phyloP scores from a whole-genome alignment of 2,113 vertebrate genomes.

The Trematomus loennbergii region DNA sequence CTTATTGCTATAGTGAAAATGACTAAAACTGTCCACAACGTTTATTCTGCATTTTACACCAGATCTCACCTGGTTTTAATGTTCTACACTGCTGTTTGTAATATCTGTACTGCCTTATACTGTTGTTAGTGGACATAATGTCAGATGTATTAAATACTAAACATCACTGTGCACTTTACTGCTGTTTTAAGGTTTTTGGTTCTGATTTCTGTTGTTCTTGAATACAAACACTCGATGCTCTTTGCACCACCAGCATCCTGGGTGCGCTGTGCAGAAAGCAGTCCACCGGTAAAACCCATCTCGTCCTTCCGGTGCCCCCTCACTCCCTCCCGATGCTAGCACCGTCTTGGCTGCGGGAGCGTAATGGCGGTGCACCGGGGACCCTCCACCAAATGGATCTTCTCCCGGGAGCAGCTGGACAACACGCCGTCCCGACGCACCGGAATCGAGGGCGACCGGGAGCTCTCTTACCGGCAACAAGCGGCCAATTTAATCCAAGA shows the following conservation, averaged over 20 bases:
- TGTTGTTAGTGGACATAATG: too few species aligned
- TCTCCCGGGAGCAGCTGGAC: constrained; percentile 95
- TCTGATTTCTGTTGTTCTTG: too few species aligned
- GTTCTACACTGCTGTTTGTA: too few species aligned
- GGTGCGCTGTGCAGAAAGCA: constrained; percentile 6
- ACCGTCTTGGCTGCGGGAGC: constrained; percentile 76
- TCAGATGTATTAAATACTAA: too few species aligned
- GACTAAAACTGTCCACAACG: too few species aligned
- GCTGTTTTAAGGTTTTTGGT: too few species aligned
- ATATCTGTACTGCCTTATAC: too few species aligned
- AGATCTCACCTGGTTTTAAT: too few species aligned
- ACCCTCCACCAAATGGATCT: constrained; percentile 94
- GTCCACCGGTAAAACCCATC: constrained; percentile 15
- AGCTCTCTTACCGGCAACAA: constrained; percentile 96
- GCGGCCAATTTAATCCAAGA: constrained; percentile 98
- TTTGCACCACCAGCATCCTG: not conserved
- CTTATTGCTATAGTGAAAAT: not conserved
- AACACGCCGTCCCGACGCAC: constrained; percentile 93
- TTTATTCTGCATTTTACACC: too few species aligned
- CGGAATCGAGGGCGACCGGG: constrained; percentile 94
- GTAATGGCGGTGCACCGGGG: constrained; percentile 89
- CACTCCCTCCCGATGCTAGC: constrained; percentile 65
- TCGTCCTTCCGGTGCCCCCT: constrained; percentile 63
- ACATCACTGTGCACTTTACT: too few species aligned
- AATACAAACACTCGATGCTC: too few species aligned